Evolutionary conservation across 2,113 vertebrate species (phyloP), one percentile per base, ranked within the genome.

Genomic region (Chloropsis hardwickii): DNA sequence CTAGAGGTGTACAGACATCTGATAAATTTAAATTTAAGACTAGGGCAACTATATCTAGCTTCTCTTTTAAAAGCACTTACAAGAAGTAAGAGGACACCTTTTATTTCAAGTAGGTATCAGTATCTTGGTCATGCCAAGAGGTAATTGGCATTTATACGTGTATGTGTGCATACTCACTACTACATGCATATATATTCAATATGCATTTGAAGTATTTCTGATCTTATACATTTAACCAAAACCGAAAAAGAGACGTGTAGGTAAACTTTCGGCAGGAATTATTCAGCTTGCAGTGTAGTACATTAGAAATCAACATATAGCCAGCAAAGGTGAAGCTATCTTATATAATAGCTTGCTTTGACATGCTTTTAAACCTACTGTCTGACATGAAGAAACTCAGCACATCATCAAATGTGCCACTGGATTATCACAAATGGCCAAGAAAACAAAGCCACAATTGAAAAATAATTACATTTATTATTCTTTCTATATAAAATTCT

Each of bases 401-500:
- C 76, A 79, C 61, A 71, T 61, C 66, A 92, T 64, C 92, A 77
- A 92, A 37, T 13, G 4, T 21, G 58, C 73, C 82, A 79, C 65
- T 53, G n/a, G 50, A 71, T 70, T 91, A 94, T 86, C 11, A 8
- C 50, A 91, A 80, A 81, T 29, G 25, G 79, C 64, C 91, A 74
- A 78, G 40, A 14, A 96, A 83, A 73, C 50, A n/a, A 95, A 97
- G 51, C 28, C 70, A 58, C 71, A 86, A 61, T 2, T 66, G 60
- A 92, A 93, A 87, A 94, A 91, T 90, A 90, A 90, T 64, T 92
- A 97, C 76, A 79, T 91, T 97, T 93, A 97, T 98, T 97, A 98
- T 97, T 97, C 97, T 98, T 98, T 98, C 98, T 96, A 93, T 95
- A 88, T 50, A 94, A 97, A 98, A 99, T 98, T 99, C 98, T 98